phyloP scores from a whole-genome alignment of 2,113 vertebrate genomes.

The Spea multiplicata region DNA sequence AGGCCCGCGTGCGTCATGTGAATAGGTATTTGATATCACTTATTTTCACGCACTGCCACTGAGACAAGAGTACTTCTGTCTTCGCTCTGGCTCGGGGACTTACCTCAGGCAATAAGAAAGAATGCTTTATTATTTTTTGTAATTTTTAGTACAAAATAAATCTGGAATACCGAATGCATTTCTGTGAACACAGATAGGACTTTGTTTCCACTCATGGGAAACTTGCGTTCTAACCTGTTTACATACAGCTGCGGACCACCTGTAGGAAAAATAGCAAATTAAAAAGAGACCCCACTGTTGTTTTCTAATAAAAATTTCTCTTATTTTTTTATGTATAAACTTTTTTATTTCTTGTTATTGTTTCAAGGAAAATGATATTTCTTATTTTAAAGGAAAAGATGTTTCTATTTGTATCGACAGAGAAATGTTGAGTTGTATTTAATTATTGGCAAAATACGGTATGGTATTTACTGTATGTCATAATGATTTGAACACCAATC shows the following conservation, averaged over 20 bases:
- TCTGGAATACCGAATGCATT: slow-evolving; percentile 77
- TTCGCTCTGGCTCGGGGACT: slow-evolving; percentile 68
- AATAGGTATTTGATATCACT: slow-evolving; percentile 83
- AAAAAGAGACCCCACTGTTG: slow-evolving; percentile 87
- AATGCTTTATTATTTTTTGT: slow-evolving; percentile 75
- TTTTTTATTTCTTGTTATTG: background rate
- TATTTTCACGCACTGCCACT: slow-evolving; percentile 74
- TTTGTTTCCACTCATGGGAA: slow-evolving; percentile 76
- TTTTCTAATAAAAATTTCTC: slow-evolving; percentile 62
- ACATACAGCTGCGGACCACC: slow-evolving; percentile 89
- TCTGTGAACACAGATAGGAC: slow-evolving; percentile 71
- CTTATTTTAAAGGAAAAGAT: too few relatives aligned
- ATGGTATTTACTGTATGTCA: too few relatives aligned
- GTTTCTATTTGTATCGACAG: too few relatives aligned
- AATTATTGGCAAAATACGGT: too few relatives aligned
- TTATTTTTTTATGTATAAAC: slow-evolving; percentile 71
- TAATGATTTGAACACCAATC: too few relatives aligned
- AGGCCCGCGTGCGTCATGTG: slow-evolving; percentile 83
- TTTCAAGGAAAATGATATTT: too few relatives aligned
- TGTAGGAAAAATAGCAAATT: slow-evolving; percentile 95
- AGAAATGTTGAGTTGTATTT: too few relatives aligned
- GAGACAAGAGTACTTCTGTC: slow-evolving; percentile 92
- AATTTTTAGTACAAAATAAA: slow-evolving; percentile 78
- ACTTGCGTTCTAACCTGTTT: slow-evolving; percentile 79
- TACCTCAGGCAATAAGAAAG: slow-evolving; percentile 83